Evolutionary conservation across 1,140 invertebrate species (phyloP).

Genomic region (Ylistrum balloti): DNA sequence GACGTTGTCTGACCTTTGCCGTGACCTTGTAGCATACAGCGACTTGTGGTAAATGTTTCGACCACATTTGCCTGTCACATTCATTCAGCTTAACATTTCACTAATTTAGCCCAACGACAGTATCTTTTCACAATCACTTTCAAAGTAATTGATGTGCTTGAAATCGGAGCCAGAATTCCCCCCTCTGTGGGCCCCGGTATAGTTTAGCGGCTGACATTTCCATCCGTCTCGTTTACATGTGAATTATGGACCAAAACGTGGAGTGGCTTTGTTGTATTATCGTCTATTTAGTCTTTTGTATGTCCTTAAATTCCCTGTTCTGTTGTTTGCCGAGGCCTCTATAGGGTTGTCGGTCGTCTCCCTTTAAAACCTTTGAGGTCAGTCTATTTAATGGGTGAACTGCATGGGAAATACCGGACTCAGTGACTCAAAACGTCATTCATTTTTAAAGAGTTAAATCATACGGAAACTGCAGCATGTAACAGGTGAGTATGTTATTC

Average conservation of each 20-base stretch:
- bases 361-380: not conserved
- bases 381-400: not conserved
- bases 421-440: not conserved
- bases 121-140: slow-evolving; percentile 32
- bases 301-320: slow-evolving; percentile 21
- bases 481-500: too few species aligned
- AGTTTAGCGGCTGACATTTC: slow-evolving; percentile 36
- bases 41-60: not conserved
- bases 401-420: not conserved
- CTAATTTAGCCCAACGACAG: not conserved
- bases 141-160: not conserved
- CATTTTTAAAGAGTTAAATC: not conserved
- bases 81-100: not conserved
- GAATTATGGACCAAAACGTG: slow-evolving; percentile 18
- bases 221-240: slow-evolving; percentile 16
- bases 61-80: not conserved
- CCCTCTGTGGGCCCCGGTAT: not conserved
- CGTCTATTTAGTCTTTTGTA: not conserved
- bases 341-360: not conserved
- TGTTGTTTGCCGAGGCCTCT: not conserved
- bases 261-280: not conserved
- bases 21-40: not conserved
- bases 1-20: not conserved
- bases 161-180: not conserved
- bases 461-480: not conserved